Percentiles rank a stretch among this genome's conserved stretches.
Evolutionary conservation across 2,888 invertebrate species (phyloP).

Genomic region (Oconnorella tubifera): DNA sequence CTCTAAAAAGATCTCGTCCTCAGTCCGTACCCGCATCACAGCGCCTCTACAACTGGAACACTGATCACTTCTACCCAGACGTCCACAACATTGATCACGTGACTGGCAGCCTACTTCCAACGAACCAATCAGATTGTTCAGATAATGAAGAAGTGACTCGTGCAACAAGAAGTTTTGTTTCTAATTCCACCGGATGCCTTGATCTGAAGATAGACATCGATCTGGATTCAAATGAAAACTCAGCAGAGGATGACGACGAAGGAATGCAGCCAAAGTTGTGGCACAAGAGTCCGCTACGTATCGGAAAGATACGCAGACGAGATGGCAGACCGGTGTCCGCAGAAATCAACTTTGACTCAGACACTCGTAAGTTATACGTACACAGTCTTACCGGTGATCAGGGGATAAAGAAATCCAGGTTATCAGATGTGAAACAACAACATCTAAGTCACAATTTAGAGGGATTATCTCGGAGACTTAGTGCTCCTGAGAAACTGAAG

Average conservation of each 20-base stretch:
- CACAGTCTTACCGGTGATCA: slow-evolving; percentile 5
- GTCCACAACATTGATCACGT: slow-evolving; percentile 29
- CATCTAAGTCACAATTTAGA: too few relatives aligned
- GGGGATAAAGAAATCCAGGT: background rate
- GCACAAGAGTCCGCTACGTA: slow-evolving; percentile 31
- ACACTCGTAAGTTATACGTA: slow-evolving; percentile 7
- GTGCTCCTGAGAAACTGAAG: background rate
- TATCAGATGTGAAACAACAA: background rate
- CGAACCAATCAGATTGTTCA: too few relatives aligned
- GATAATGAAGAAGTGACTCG: too few relatives aligned
- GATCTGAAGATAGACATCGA: slow-evolving; percentile 5
- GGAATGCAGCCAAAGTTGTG: slow-evolving; percentile 19
- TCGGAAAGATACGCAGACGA: slow-evolving; percentile 18
- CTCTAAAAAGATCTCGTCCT: too few relatives aligned
- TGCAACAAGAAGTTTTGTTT: too few relatives aligned
- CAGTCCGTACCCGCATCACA: too few relatives aligned
- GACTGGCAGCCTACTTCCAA: too few relatives aligned
- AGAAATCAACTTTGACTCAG: slow-evolving; percentile 17
- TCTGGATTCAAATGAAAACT: background rate
- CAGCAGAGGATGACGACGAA: slow-evolving; percentile 14
- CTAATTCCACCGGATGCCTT: background rate
- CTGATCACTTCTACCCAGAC: slow-evolving; percentile 37
- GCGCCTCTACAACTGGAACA: slow-evolving; percentile 38
- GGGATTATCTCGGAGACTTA: background rate
- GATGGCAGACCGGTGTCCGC: slow-evolving; percentile 20